phyloP scores from a whole-genome alignment of 2,797 vertebrate species.

The Squalus acanthias region DNA sequence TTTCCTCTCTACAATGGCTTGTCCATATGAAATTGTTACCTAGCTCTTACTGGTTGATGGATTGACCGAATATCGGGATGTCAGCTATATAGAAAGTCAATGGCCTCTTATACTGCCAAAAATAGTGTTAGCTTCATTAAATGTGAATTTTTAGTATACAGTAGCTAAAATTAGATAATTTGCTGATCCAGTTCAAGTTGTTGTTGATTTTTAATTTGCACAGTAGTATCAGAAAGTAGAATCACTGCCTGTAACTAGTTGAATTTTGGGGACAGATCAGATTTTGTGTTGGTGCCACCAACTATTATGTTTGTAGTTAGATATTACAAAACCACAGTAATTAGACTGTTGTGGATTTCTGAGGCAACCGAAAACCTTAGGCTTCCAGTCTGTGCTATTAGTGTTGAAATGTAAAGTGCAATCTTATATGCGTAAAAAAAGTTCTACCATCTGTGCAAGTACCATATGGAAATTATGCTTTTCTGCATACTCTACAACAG shows the following conservation, averaged over 20 bases:
- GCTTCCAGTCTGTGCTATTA: constrained; percentile 90
- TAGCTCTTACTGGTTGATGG: constrained; percentile 80
- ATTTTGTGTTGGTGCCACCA: constrained; percentile 85
- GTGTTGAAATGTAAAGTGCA: constrained; percentile 85
- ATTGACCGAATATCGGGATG: constrained; percentile 79
- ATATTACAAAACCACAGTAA: constrained; percentile 78
- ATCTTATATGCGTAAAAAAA: constrained; percentile 70
- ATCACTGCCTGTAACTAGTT: constrained; percentile 98
- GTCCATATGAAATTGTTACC: constrained; percentile 74
- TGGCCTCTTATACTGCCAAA: constrained; percentile 99
- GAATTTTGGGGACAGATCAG: constrained; percentile 78
- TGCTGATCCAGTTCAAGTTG: constrained; percentile 98
- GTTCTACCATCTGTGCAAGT: constrained; percentile 77
- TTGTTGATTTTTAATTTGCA: constrained; percentile 99
- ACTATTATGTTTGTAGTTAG: constrained; percentile 97
- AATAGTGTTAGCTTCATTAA: constrained; percentile 91
- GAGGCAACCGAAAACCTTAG: constrained; percentile 63
- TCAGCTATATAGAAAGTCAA: constrained; percentile 87
- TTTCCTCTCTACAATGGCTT: constrained; percentile 79
- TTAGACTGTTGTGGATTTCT: constrained; percentile 77
- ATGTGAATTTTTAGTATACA: constrained; percentile 95
- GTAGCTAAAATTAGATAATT: constrained; percentile 98
- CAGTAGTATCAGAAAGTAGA: constrained; percentile 96
- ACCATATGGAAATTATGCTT: constrained; percentile 83
- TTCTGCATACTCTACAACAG: constrained; percentile 91